phyloP scores from a whole-genome alignment of 2,113 vertebrate species.

The Bagarius yarrelli region DNA sequence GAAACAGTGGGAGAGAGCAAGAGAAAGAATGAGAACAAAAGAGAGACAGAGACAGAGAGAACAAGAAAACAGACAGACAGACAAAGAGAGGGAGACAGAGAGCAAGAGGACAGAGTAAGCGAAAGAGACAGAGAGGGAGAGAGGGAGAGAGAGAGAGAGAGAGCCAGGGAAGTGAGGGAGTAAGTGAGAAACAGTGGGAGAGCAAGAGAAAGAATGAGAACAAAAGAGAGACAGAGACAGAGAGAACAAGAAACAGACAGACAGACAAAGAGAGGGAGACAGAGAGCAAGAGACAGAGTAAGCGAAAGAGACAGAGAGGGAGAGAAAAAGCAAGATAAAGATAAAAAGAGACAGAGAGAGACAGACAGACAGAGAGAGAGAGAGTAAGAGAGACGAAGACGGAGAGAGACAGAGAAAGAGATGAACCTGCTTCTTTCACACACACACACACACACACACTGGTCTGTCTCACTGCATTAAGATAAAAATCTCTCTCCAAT shows the following conservation, averaged over 20 bases:
- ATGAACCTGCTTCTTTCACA: background rate
- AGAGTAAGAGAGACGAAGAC: background rate
- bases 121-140: background rate
- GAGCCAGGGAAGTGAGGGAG: background rate
- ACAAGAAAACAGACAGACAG: background rate
- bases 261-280: too few relatives aligned
- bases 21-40: background rate
- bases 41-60: background rate
- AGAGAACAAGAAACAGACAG: background rate
- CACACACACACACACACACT: too few relatives aligned
- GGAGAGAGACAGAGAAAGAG: background rate
- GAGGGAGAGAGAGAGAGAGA: background rate
- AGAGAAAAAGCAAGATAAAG: background rate
- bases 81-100: slow-evolving; percentile 1
- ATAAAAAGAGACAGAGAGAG: background rate
- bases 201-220: background rate
- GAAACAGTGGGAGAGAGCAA: background rate
- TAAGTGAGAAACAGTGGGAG: background rate
- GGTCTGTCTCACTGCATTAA: too few relatives aligned
- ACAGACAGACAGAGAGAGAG: background rate
- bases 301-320: background rate
- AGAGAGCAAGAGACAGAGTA: background rate
- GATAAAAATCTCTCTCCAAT: too few relatives aligned
- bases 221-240: background rate
- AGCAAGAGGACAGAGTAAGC: background rate